A percentile compares a stretch with the other conserved stretches of the same genome.
Evolutionary conservation across 1,140 invertebrate species (phyloP).

Genomic region (Drosophila baimaii): DNA sequence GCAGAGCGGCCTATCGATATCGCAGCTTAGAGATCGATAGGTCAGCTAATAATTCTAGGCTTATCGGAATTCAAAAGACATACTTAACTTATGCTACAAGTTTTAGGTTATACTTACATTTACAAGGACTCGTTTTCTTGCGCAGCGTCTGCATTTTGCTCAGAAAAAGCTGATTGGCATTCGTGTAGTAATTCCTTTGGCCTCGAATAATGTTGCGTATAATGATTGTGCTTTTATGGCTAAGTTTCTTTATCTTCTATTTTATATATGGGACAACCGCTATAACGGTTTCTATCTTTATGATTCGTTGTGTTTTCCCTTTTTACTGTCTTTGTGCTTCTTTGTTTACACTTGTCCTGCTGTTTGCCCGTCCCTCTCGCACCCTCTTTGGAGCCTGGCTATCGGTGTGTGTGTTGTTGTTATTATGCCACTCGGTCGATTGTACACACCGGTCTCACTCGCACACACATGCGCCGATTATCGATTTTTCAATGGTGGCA

Average conservation of each 20-base stretch:
- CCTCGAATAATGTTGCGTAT: constrained; percentile 68
- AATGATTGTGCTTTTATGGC: constrained; percentile 37
- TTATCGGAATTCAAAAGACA: constrained; percentile 10
- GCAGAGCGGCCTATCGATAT: constrained; percentile 30
- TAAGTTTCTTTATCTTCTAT: constrained; percentile 10
- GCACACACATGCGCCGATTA: constrained; percentile 46
- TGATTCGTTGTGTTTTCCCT: constrained; percentile 22
- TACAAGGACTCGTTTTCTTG: constrained; percentile 94
- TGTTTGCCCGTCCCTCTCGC: constrained; percentile 25
- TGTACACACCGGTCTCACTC: constrained; percentile 59
- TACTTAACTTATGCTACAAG: no score
- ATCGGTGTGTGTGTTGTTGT: constrained; percentile 38
- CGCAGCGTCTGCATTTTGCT: constrained; percentile 92
- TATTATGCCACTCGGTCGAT: constrained; percentile 60
- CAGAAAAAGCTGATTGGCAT: constrained; percentile 76
- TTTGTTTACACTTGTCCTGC: constrained; percentile 51
- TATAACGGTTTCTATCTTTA: neutral
- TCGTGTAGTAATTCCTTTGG: constrained; percentile 59
- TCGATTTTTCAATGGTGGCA: constrained; percentile 71
- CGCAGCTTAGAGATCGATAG: neutral
- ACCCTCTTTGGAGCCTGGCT: neutral
- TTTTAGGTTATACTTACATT: no score
- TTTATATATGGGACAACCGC: constrained; percentile 2
- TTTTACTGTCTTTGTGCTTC: constrained; percentile 27
- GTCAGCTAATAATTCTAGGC: neutral